phyloP scores from a whole-genome alignment of 2,113 vertebrate species.

The Tetrax tetrax region DNA sequence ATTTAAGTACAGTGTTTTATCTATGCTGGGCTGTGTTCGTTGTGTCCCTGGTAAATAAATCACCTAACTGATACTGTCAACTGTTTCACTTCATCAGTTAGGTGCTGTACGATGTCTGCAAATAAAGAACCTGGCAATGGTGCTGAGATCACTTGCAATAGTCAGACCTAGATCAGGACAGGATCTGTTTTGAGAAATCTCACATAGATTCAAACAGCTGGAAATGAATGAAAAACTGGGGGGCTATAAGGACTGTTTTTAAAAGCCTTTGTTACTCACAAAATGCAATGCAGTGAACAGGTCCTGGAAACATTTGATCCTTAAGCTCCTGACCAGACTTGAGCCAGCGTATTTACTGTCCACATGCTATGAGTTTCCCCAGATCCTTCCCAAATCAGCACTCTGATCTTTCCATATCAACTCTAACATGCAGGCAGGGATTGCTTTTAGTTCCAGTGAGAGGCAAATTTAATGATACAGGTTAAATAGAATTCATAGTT shows the following conservation, averaged over 20 bases:
- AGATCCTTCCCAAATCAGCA: background rate
- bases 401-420: background rate
- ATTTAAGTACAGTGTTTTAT: background rate
- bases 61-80: background rate
- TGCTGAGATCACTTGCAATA: background rate
- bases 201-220: background rate
- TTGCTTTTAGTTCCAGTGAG: background rate
- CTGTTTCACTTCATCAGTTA: background rate
- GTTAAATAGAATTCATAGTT: background rate
- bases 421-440: background rate
- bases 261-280: background rate
- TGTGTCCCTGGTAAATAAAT: background rate
- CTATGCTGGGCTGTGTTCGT: background rate
- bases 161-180: background rate
- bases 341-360: background rate
- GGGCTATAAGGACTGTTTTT: background rate
- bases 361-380: accelerated
- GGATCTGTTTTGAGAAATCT: background rate
- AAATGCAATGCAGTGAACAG: background rate
- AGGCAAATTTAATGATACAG: background rate
- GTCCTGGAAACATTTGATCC: background rate
- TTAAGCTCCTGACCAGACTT: background rate
- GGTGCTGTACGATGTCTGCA: background rate
- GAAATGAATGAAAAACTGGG: background rate
- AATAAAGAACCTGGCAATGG: background rate